phyloP scores from a whole-genome alignment of 2,113 vertebrate genomes.

The Hypomesus transpacificus region DNA sequence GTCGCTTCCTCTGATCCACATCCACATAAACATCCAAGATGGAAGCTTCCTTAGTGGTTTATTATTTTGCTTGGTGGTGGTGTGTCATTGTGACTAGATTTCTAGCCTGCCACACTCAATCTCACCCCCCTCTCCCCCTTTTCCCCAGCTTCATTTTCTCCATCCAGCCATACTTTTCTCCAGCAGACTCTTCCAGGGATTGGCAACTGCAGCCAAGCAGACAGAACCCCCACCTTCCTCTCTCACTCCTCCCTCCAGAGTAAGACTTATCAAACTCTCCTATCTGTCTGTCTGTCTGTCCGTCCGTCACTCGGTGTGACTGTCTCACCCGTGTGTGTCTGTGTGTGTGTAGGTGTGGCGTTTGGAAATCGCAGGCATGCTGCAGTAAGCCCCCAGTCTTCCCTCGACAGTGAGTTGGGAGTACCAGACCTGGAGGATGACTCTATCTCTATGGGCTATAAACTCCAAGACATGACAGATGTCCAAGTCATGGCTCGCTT shows the following conservation, averaged over 20 bases:
- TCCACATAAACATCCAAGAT: background rate
- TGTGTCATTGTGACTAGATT: background rate
- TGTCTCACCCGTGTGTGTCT: slow-evolving; percentile 52
- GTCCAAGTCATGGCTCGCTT: slow-evolving; percentile 98
- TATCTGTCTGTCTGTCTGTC: background rate
- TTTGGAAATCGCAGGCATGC: slow-evolving; percentile 70
- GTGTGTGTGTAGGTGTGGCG: slow-evolving; percentile 60
- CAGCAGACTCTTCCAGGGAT: slow-evolving; percentile 55
- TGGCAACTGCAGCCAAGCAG: slow-evolving; percentile 54
- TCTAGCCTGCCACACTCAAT: background rate
- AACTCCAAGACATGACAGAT: slow-evolving; percentile 95
- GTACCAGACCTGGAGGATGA: slow-evolving; percentile 89
- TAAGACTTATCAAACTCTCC: slow-evolving; percentile 53
- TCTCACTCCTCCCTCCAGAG: slow-evolving; percentile 66
- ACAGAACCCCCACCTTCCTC: slow-evolving; percentile 72
- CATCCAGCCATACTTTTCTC: slow-evolving; percentile 52
- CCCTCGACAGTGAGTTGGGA: slow-evolving; percentile 89
- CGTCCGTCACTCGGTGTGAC: background rate
- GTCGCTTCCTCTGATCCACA: background rate
- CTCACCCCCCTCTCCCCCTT: slow-evolving; percentile 5
- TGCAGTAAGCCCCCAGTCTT: slow-evolving; percentile 92
- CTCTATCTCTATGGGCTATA: slow-evolving; percentile 93
- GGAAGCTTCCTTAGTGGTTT: background rate
- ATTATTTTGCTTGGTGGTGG: background rate
- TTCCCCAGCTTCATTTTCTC: slow-evolving; percentile 50